Conservation (phyloP, 1,140 invertebrate genomes). For the Zeugodacus cucurbitae region DNA sequence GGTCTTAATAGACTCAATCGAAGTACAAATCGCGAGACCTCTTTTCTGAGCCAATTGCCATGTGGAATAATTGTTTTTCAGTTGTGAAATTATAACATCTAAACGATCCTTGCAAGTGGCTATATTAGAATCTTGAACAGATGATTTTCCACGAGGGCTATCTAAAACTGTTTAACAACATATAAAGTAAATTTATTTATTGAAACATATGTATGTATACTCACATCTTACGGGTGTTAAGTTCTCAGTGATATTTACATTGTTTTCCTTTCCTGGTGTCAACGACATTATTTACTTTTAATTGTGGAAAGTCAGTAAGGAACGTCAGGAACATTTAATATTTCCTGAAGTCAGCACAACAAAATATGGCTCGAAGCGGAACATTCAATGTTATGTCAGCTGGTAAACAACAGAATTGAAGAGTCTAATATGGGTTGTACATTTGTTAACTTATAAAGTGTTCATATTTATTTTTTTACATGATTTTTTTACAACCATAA, state of each 20-base stretch:
- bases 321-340: background rate
- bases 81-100: constrained; percentile 47
- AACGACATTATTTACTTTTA: background rate
- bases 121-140: constrained; percentile 30
- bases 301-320: background rate
- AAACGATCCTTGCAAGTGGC: constrained; percentile 39
- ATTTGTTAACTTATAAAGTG: too few relatives aligned
- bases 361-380: too few relatives aligned
- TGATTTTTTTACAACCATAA: too few relatives aligned
- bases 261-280: constrained; percentile 19
- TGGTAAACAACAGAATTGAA: too few relatives aligned
- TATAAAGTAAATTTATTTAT: constrained; percentile 41
- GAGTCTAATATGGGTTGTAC: too few relatives aligned
- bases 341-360: background rate
- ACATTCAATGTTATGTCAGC: too few relatives aligned
- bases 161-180: constrained; percentile 49
- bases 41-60: constrained; percentile 60
- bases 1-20: constrained; percentile 57
- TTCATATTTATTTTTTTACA: too few relatives aligned
- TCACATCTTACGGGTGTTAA: constrained; percentile 60
- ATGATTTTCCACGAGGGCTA: constrained; percentile 48
- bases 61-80: constrained; percentile 55
- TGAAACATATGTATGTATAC: constrained; percentile 39
- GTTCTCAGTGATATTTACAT: background rate
- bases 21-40: constrained; percentile 53